Evolutionary conservation across 2,113 vertebrate genomes (phyloP), one percentile per base, ranked within the genome.

Genomic region (Cyprinus carpio): DNA sequence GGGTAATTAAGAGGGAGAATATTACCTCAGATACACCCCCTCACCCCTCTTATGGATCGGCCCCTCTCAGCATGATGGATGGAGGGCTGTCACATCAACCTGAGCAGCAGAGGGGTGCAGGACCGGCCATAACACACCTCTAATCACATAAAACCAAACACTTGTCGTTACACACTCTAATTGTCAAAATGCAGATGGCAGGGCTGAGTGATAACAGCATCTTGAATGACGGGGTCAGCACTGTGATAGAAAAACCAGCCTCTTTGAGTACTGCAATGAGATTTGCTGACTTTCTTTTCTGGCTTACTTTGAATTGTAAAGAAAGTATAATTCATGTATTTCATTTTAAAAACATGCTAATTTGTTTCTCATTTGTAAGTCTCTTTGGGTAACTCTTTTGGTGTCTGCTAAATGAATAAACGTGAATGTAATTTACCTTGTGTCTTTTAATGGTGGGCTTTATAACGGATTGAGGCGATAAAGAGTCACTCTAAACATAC

Each of bases 1-100:
- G 87, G 90, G 90, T 94, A 94, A 95, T 94, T 94, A 95, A 92
- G 92, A 87, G 86, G 87, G 89, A 84, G 91, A 94, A 93, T 92
- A 90, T 93, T 92, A 93, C 91, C 78, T 86, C 88, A 89, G 91
- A 93, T 92, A 93, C 91, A 92, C 90, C 81, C 85, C 54, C 40
- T 86, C 60, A 46, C 62, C 87, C 51, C 87, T 87, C 87, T 92
- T 90, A 93, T 93, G 92, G 90, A 89, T 77, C 85, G 60, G 86
- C 13, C 65, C 75, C 85, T 81, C 86, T 87, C 88, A 88, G 86
- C 85, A 91, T 94, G 93, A 94, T 89, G 91, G 93, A 95, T 92
- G 91, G 90, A 89, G 90, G 90, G 90, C 90, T 92, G 93, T 93
- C 92, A 92, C 80, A 82, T 92, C 93, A 92, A 92, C 94, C 92